Conservation (phyloP, 2,113 vertebrate genomes). For the Terrapene triunguis region DNA sequence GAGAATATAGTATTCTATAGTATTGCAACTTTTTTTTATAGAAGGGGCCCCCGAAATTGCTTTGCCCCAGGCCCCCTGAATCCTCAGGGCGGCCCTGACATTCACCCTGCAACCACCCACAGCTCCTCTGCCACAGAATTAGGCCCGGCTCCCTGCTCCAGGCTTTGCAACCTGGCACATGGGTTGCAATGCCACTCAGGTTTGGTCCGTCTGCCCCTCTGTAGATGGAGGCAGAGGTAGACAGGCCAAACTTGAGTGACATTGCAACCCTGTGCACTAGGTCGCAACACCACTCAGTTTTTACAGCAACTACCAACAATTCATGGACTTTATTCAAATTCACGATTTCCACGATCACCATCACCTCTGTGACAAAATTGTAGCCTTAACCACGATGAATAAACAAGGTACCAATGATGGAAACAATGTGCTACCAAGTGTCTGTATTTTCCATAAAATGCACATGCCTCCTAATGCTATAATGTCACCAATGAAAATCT, state of each 20-base stretch:
- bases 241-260: background rate
- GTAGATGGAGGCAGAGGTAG: background rate
- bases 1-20: too few species aligned
- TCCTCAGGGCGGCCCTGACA: background rate
- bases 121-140: background rate
- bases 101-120: background rate
- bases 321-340: background rate
- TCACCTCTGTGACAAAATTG: too few species aligned
- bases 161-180: background rate
- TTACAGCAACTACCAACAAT: background rate
- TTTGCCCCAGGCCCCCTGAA: too few species aligned
- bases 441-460: background rate
- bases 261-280: background rate
- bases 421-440: background rate
- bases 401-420: background rate
- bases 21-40: too few species aligned
- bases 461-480: background rate
- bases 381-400: background rate
- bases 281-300: background rate
- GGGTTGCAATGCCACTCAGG: background rate
- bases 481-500: background rate
- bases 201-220: background rate
- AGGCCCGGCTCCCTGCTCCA: background rate
- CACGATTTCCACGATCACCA: background rate
- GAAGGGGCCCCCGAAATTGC: too few species aligned